These are phyloP conservation scores for Trichopria drosophilae DNA, from an alignment of 2,888 invertebrate species.

Conservation along the genomic window DNA sequence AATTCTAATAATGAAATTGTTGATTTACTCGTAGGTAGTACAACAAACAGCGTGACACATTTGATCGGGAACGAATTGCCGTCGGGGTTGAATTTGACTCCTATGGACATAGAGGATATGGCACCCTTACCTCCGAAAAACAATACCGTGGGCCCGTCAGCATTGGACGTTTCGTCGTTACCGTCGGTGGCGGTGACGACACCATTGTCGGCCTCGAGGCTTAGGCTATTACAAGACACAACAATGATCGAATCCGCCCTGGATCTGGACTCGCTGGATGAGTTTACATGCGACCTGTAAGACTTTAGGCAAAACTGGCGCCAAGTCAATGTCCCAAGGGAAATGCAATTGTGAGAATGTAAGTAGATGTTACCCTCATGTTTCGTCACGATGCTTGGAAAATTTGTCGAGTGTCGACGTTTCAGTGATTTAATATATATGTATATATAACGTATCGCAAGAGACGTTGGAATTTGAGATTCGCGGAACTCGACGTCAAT, in stretches of 20 bases:
- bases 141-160: conserved; percentile 41
- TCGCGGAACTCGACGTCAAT: no score
- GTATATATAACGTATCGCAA: no score
- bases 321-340: no score
- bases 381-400: no score
- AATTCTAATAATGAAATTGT: no score
- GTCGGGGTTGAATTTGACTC: conserved; percentile 61
- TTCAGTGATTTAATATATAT: no score
- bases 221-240: conserved; percentile 80
- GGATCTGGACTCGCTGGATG: conserved; percentile 84
- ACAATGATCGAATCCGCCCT: conserved; percentile 90
- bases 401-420: no score
- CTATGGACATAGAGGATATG: conserved; percentile 57
- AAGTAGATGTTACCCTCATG: no score
- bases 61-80: conserved; percentile 69
- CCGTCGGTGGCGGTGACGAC: conserved; percentile 46
- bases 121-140: conserved; percentile 51
- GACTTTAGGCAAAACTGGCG: no score
- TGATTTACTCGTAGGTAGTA: conserved; percentile 61
- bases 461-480: no score
- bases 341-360: no score
- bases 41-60: conserved; percentile 69
- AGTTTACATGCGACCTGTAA: no score
- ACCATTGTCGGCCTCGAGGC: conserved; percentile 66
- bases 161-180: conserved; percentile 44